Base-by-base conservation (phyloP, 2,888 invertebrate species). In the Dolomedes plantarius region DNA sequence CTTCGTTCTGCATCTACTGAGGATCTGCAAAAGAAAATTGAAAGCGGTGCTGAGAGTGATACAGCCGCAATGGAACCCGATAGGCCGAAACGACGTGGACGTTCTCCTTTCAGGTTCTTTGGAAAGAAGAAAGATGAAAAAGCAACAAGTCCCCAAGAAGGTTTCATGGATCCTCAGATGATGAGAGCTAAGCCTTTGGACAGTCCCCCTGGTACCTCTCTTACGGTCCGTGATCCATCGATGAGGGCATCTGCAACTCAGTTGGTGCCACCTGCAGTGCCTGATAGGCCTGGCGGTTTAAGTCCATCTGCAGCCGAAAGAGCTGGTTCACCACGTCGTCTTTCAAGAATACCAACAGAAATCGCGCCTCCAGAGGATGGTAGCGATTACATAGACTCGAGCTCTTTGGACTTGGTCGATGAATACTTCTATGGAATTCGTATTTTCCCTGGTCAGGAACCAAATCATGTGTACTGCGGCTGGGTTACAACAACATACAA, bases 401-500 rank as follows among this genome's bases (percentile, higher is more conserved):
- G 97, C 88, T 97, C 97, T 89, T 92, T 98, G 88, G 96, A 95
- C 90, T 93, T 97, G 64, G 97, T 99, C 91, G 98, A 99, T 91
- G 99, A 99, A 91, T 99, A 98, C 92, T 99, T 98, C 92, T 99
- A 98, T 90, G 94, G 94, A 7, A 94, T 94, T 46, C 90, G 93
- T 32, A 95, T 98, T 88, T 98, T 96, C 91, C 98, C 98, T 46
- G 98, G 98, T 77, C 98, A 98, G 92, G 98, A 98, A 91, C 97
- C 97, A 0, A 94, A 95, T 0, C 96, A 97, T 91, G 97, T 99
- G 29, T 99, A 97, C 91, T 96, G 99, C 0, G 99, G 99, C 23
- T 99, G 99, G 99, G 99, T 99, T 73, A 99, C 98, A 0, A 98
- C 99, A 0, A 98, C 98, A 91, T 99, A 98, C 91, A 92, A 92